Base-by-base conservation (phyloP, 2,113 vertebrate genomes). In the Platichthys flesus region DNA sequence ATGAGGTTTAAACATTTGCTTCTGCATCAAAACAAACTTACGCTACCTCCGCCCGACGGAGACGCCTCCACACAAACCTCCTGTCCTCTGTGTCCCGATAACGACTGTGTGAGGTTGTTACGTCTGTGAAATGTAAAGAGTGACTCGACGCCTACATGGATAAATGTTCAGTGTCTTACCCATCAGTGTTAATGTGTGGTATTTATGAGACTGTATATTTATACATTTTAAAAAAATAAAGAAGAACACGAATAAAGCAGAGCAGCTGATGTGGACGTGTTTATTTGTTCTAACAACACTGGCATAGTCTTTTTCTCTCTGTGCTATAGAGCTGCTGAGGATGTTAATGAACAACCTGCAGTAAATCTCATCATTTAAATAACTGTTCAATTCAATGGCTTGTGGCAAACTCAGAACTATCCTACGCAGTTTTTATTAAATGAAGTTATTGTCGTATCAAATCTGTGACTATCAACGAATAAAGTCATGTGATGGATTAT, bases 391-490 rank as follows among this genome's bases (percentile, higher is more conserved):
- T 37, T 45, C 23, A 1, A 56, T 73, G 67, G 31, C 15, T 31
- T 31, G 28, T 31, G 28, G 28, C 14, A 15, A 15, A 42, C 13
- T 42, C n/a, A 70, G 63, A 37, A 57, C 18, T 60, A 35, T 84
- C 45, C 64, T 37, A 7, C 65, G 35, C 78, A 37, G 26, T 66
- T 82, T 76, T 63, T 71, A 68, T 71, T 64, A 47, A 59, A 70
- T 59, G 0, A 35, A 16, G 24, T 35, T 3, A 45, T 64, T 79
- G 60, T 72, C 24, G 10, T 70, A 51, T 73, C 15, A 58, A 73
- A 67, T 67, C 20, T 78, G 21, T 86, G 49, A 42, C 16, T 31
- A 51, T 78, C 66, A n/a, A 24, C 3, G 20, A 69, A 87, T 88
- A 84, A 89, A 91, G 40, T 18, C 1, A 15, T 18, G 5, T 79